Evolutionary conservation across 1,140 invertebrate species (phyloP).

Genomic region (Pteromalus puparum): DNA sequence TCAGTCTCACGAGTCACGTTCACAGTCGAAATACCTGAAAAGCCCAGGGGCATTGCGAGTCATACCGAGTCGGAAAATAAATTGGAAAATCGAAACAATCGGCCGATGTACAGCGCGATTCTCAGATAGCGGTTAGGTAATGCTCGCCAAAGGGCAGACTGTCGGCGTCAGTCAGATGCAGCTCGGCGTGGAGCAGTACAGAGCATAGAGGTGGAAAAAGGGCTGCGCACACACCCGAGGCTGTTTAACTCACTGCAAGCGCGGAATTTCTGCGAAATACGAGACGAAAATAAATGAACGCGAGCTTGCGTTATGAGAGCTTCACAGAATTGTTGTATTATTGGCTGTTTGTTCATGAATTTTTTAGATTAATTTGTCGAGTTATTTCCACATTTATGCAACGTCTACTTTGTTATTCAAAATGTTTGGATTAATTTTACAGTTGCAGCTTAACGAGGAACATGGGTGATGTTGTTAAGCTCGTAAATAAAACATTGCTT

Average conservation of each 20-base stretch:
- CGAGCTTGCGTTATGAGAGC: neutral
- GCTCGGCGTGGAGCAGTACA: too few species aligned
- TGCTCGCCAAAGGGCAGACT: neutral
- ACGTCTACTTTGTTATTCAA: too few species aligned
- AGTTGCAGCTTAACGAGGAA: too few species aligned
- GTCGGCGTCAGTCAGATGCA: neutral
- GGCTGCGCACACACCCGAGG: neutral
- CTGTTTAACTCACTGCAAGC: neutral
- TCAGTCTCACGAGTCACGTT: slow-evolving; percentile 10
- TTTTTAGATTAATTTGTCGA: neutral
- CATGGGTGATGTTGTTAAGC: too few species aligned
- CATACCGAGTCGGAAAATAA: slow-evolving; percentile 37
- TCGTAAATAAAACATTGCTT: too few species aligned
- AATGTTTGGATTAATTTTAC: too few species aligned
- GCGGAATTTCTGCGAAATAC: neutral
- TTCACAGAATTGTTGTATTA: neutral
- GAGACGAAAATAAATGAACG: neutral
- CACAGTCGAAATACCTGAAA: slow-evolving; percentile 14
- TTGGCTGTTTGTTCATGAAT: neutral
- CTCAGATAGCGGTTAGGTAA: neutral
- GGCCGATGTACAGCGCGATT: neutral
- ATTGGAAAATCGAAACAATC: slow-evolving; percentile 50
- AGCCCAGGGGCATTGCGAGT: neutral
- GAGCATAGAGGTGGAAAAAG: neutral
- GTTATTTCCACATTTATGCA: too few species aligned